A percentile compares a stretch with the other conserved stretches of the same genome.
phyloP scores from a whole-genome alignment of 2,888 invertebrate species.

The Amblyteles armatorius region DNA sequence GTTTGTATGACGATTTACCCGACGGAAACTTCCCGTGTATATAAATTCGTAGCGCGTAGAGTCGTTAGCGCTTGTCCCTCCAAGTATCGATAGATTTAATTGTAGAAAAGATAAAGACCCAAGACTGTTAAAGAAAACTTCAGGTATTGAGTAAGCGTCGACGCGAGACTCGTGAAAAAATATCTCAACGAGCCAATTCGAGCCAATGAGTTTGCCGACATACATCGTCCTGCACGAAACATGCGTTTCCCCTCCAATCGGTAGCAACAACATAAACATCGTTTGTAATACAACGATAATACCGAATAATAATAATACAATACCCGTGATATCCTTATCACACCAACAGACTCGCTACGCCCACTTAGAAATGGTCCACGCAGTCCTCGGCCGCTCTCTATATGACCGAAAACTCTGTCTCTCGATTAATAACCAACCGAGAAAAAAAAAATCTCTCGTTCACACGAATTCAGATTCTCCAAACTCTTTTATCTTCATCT shows the following conservation, averaged over 20 bases:
- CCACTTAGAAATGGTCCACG: constrained; percentile 81
- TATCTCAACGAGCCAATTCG: constrained; percentile 14
- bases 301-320: constrained; percentile 13
- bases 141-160: neutral
- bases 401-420: constrained; percentile 43
- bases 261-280: constrained; percentile 25
- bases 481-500: constrained; percentile 56
- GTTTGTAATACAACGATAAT: constrained; percentile 3
- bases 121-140: constrained; percentile 46
- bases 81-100: constrained; percentile 53
- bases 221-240: constrained; percentile 35
- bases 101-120: constrained; percentile 40
- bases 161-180: constrained; percentile 1
- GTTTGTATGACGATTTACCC: constrained; percentile 58
- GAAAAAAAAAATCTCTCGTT: constrained; percentile 30
- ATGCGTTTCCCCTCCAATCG: constrained; percentile 24
- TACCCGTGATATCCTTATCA: neutral
- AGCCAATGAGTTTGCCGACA: constrained; percentile 20
- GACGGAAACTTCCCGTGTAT: constrained; percentile 62
- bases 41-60: constrained; percentile 67
- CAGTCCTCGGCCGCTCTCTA: constrained; percentile 77
- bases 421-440: constrained; percentile 65
- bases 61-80: constrained; percentile 66
- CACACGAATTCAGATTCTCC: constrained; percentile 51
- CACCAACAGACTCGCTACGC: constrained; percentile 28